Evolutionary conservation across 2,888 invertebrate species (phyloP).

Genomic region (Eubasilissa splendida): DNA sequence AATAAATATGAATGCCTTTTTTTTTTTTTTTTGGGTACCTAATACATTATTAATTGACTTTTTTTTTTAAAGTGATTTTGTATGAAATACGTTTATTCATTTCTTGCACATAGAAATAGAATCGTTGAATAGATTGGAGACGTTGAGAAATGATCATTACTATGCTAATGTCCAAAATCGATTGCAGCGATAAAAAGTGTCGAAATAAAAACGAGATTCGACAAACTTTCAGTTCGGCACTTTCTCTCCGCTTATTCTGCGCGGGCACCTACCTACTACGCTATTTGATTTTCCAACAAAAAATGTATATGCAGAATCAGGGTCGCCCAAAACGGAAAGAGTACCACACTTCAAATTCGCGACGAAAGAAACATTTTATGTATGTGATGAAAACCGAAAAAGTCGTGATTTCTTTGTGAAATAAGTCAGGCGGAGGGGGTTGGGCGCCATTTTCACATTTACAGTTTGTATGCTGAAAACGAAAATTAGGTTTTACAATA

Average conservation of each 20-base stretch:
- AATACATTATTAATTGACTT: too few relatives aligned
- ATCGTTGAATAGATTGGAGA: not conserved
- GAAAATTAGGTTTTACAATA: too few relatives aligned
- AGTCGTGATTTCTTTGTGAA: too few relatives aligned
- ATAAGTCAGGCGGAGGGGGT: too few relatives aligned
- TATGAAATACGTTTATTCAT: not conserved
- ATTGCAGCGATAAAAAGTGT: slow-evolving; percentile 37
- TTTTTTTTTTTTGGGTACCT: too few relatives aligned
- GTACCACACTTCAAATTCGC: too few relatives aligned
- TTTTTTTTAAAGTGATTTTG: not conserved
- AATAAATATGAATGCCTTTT: too few relatives aligned
- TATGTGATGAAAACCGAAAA: too few relatives aligned
- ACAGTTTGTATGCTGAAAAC: too few relatives aligned
- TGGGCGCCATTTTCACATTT: too few relatives aligned
- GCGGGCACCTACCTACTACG: slow-evolving; percentile 2
- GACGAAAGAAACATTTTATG: too few relatives aligned
- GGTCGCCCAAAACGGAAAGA: not conserved
- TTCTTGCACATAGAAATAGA: not conserved
- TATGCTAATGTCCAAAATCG: slow-evolving; percentile 43
- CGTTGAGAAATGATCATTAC: slow-evolving; percentile 31
- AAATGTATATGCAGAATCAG: slow-evolving; percentile 30
- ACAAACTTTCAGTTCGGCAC: slow-evolving; percentile 34
- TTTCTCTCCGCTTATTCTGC: slow-evolving; percentile 30
- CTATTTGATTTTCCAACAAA: slow-evolving; percentile 34
- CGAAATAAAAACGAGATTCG: slow-evolving; percentile 43